Conservation (phyloP, 2,113 vertebrate genomes). For the Cephalophus harveyi region DNA sequence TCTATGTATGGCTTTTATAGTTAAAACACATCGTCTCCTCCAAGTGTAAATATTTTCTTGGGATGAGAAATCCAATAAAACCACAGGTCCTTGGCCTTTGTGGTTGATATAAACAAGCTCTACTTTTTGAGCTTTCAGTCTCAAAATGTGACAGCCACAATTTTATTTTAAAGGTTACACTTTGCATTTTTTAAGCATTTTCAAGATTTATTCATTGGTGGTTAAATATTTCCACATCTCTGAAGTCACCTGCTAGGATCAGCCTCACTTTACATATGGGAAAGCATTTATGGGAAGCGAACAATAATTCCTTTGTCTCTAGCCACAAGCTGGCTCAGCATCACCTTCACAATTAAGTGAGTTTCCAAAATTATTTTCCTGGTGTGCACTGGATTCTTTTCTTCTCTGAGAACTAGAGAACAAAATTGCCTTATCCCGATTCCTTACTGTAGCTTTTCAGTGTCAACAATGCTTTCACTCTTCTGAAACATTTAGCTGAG, state of each 20-base stretch:
- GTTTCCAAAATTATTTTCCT: constrained; percentile 69
- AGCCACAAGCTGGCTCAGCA: constrained; percentile 36
- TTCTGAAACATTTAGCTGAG: background rate
- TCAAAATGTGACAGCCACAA: constrained; percentile 48
- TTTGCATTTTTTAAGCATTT: constrained; percentile 52
- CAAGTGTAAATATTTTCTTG: constrained; percentile 72
- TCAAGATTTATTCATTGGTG: constrained; percentile 53
- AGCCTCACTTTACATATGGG: constrained; percentile 46
- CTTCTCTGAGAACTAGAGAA: constrained; percentile 41
- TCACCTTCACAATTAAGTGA: constrained; percentile 60
- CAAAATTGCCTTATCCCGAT: constrained; percentile 25
- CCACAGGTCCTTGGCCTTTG: constrained; percentile 51
- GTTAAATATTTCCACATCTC: constrained; percentile 64
- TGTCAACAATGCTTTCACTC: background rate
- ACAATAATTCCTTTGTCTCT: constrained; percentile 64
- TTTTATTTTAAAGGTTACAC: constrained; percentile 69
- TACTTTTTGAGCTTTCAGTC: constrained; percentile 48
- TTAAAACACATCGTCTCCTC: constrained; percentile 64
- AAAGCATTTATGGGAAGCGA: constrained; percentile 59
- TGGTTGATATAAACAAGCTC: constrained; percentile 44
- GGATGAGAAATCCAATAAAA: constrained; percentile 64
- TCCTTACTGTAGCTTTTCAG: background rate
- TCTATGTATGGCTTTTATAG: constrained; percentile 42
- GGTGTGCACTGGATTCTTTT: constrained; percentile 35
- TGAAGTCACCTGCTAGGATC: constrained; percentile 63